Evolutionary conservation across 2,888 invertebrate species (phyloP).

Genomic region (Acronicta psi): DNA sequence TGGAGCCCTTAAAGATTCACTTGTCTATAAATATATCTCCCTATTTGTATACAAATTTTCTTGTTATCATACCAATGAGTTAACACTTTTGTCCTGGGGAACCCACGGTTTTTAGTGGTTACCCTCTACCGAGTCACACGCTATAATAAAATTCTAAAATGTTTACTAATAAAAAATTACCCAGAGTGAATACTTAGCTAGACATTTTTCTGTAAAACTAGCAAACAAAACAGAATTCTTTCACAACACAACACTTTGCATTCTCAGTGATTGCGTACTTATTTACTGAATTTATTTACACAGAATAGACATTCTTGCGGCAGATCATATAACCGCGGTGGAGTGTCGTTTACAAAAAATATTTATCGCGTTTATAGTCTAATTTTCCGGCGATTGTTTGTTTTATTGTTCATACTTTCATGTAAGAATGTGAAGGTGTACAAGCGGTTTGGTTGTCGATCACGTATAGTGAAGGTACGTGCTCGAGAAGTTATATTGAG

Average conservation of each 20-base stretch:
- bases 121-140: no score
- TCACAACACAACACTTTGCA: slow-evolving; percentile 67
- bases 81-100: no score
- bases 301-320: slow-evolving; percentile 73
- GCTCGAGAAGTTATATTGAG: slow-evolving; percentile 8
- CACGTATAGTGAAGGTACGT: slow-evolving; percentile 13
- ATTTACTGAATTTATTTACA: slow-evolving; percentile 73
- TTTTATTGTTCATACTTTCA: slow-evolving; percentile 35
- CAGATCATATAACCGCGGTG: slow-evolving; percentile 71
- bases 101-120: no score
- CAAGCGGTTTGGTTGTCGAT: slow-evolving; percentile 38
- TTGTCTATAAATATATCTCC: not conserved
- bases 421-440: slow-evolving; percentile 43
- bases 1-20: not conserved
- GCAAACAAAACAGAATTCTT: slow-evolving; percentile 53
- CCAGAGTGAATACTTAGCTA: slow-evolving; percentile 33
- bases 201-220: slow-evolving; percentile 45
- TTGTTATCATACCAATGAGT: no score
- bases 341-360: slow-evolving; percentile 69
- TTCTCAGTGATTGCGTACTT: slow-evolving; percentile 70
- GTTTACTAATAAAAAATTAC: not conserved
- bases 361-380: slow-evolving; percentile 45
- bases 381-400: slow-evolving; percentile 50
- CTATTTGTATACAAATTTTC: not conserved
- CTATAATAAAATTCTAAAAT: not conserved